Percentiles rank a stretch among this genome's conserved stretches.
Conservation (phyloP, 2,113 vertebrate species). For the Chaetops frenatus region DNA sequence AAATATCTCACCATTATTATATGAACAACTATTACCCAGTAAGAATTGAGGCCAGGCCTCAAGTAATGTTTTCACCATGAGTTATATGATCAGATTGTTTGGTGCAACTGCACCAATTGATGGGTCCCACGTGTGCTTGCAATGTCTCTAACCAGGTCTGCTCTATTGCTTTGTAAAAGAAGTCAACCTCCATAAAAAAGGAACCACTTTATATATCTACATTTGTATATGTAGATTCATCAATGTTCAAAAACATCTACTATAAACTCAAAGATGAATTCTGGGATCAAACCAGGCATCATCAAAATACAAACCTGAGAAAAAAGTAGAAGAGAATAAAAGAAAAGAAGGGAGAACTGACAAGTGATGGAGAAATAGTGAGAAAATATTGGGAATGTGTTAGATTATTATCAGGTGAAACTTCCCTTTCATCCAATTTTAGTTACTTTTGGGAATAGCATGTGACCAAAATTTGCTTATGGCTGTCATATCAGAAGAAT, state of each 20-base stretch:
- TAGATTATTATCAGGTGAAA: not conserved
- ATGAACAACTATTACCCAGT: not conserved
- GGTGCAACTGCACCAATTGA: not conserved
- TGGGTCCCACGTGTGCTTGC: not conserved
- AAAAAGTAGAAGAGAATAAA: not conserved
- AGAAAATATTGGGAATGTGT: not conserved
- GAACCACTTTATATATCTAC: not conserved
- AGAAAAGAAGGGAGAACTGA: not conserved
- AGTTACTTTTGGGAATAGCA: not conserved
- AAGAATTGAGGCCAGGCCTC: not conserved
- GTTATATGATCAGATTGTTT: accelerated
- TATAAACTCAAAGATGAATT: not conserved
- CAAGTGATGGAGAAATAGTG: not conserved
- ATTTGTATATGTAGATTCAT: not conserved
- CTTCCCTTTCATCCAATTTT: not conserved
- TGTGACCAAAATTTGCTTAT: not conserved
- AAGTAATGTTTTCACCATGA: not conserved
- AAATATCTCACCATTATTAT: not conserved
- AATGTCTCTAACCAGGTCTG: not conserved
- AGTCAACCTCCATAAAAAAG: not conserved
- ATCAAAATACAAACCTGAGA: not conserved
- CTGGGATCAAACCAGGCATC: not conserved
- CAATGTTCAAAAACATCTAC: not conserved
- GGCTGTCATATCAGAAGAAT: not conserved
- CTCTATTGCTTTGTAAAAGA: not conserved